Percentiles rank a stretch among this genome's conserved stretches.
phyloP scores from a whole-genome alignment of 1,140 invertebrate genomes.

The Drosophila malerkotliana region DNA sequence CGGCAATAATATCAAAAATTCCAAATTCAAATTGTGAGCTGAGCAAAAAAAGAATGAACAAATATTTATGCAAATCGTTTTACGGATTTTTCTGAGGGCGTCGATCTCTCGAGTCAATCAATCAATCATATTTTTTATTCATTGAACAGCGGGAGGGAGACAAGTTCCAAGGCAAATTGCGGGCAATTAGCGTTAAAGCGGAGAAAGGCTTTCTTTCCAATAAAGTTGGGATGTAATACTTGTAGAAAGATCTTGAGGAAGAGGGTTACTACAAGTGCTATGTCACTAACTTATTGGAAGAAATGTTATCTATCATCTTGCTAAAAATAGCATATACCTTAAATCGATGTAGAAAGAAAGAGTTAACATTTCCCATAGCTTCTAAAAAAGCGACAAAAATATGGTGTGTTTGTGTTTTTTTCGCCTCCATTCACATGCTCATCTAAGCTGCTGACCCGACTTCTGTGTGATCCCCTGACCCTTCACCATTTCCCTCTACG shows the following conservation, averaged over 20 bases:
- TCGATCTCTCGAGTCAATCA: conserved; percentile 55
- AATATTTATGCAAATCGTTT: conserved; percentile 71
- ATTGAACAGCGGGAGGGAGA: conserved; percentile 24
- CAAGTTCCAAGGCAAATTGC: conserved; percentile 53
- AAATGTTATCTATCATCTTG: too few relatives aligned
- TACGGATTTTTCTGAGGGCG: conserved; percentile 22
- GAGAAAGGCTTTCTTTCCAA: conserved; percentile 67
- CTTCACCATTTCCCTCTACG: background rate
- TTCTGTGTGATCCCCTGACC: background rate
- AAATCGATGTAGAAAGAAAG: too few relatives aligned
- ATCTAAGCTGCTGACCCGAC: conserved; percentile 29
- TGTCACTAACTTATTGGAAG: too few relatives aligned
- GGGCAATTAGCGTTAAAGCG: conserved; percentile 63
- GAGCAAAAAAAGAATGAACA: conserved; percentile 21
- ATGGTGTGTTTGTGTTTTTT: conserved; percentile 18
- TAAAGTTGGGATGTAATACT: background rate
- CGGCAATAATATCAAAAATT: conserved; percentile 39
- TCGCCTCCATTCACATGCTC: conserved; percentile 36
- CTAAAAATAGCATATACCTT: too few relatives aligned
- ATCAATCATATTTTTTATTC: conserved; percentile 49
- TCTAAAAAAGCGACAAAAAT: conserved; percentile 24
- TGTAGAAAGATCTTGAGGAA: too few relatives aligned
- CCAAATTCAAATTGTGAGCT: conserved; percentile 41
- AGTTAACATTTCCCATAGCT: background rate
- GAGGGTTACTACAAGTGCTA: too few relatives aligned